Evolutionary conservation across 2,888 invertebrate species (phyloP).

Genomic region (Eristalis tenax): DNA sequence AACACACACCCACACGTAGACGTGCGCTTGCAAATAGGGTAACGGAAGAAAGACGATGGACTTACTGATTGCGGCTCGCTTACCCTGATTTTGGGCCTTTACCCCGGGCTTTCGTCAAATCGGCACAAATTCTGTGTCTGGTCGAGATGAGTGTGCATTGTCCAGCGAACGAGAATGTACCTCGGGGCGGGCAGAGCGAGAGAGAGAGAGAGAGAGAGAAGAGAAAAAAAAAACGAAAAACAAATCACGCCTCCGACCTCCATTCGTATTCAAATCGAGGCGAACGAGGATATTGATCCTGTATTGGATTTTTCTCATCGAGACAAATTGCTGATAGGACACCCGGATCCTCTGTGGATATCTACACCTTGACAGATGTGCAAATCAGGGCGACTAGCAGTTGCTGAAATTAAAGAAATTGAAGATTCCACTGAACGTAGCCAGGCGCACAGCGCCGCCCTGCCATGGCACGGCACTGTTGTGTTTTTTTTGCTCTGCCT

Average conservation of each 20-base stretch:
- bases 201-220: too few species aligned
- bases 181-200: conserved; percentile 23
- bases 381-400: conserved; percentile 15
- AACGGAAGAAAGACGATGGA: conserved; percentile 34
- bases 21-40: conserved; percentile 28
- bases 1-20: background rate
- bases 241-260: background rate
- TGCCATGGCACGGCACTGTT: too few species aligned
- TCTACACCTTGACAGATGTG: conserved; percentile 53
- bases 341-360: conserved; percentile 24
- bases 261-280: conserved; percentile 36
- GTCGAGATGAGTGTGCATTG: conserved; percentile 12
- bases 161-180: conserved; percentile 39
- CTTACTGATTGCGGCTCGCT: conserved; percentile 61
- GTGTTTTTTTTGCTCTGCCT: background rate
- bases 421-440: conserved; percentile 14
- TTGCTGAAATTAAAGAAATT: conserved; percentile 48
- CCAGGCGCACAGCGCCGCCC: background rate
- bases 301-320: conserved; percentile 36
- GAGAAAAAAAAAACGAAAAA: conserved; percentile 8
- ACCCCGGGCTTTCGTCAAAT: background rate
- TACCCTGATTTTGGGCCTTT: conserved; percentile 42
- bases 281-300: conserved; percentile 43
- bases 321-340: conserved; percentile 66
- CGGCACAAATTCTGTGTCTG: conserved; percentile 22